Evolutionary conservation across 2,113 vertebrate genomes (phyloP).

Genomic region (Brachyistius frenatus): DNA sequence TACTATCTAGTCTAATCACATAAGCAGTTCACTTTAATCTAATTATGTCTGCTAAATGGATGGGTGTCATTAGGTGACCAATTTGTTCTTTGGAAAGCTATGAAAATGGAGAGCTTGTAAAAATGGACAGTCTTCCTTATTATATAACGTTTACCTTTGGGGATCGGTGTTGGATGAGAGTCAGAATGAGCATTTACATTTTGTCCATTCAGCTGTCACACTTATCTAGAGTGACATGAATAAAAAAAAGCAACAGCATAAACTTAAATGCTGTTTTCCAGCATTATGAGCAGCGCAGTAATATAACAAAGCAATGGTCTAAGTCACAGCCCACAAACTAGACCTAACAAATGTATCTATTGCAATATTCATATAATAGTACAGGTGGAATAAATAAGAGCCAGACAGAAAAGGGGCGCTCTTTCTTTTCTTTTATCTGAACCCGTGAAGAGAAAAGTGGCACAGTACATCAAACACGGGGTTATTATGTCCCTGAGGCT

Average conservation of each 20-base stretch:
- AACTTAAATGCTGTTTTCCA: conserved; percentile 7
- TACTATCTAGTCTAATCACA: conserved; percentile 57
- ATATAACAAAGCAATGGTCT: conserved; percentile 25
- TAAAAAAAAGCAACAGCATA: conserved; percentile 12
- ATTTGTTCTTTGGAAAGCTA: conserved; percentile 35
- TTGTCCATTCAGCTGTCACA: conserved; percentile 24
- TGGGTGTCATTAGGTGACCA: conserved; percentile 53
- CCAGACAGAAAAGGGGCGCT: conserved; percentile 31
- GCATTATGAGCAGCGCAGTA: conserved; percentile 1
- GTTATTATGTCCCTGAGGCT: conserved; percentile 65
- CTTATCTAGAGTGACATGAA: conserved; percentile 7
- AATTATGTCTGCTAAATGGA: conserved; percentile 39
- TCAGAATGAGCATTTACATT: conserved; percentile 17
- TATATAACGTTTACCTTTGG: neutral
- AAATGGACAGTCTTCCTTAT: conserved; percentile 15
- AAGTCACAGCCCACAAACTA: conserved; percentile 21
- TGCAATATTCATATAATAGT: conserved; percentile 45
- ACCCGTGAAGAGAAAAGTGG: conserved; percentile 32
- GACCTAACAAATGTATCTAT: conserved; percentile 21
- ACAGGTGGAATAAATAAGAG: conserved; percentile 32
- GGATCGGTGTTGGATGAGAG: conserved; percentile 2
- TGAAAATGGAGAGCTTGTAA: conserved; percentile 24
- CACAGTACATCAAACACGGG: conserved; percentile 71
- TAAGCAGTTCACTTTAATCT: conserved; percentile 55
- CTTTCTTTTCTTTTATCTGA: conserved; percentile 52